Conservation (phyloP, 2,113 vertebrate species). For the Mormoops blainvillei region DNA sequence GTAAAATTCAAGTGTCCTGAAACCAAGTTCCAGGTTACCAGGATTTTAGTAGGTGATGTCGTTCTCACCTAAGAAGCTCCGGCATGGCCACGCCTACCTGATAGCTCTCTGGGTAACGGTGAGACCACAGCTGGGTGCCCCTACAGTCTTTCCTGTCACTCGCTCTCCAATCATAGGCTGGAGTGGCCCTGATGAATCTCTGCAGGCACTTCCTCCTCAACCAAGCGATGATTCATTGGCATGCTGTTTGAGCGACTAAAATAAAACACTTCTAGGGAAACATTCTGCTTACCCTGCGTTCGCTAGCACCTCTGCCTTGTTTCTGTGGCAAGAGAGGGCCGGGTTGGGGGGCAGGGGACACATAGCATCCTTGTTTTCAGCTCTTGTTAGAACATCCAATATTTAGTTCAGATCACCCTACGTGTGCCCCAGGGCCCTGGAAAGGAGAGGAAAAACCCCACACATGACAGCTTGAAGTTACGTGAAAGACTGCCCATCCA, state of each 20-base stretch:
- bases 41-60: neutral
- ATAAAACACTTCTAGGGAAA: constrained; percentile 22
- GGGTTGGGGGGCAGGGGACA: neutral
- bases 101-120: neutral
- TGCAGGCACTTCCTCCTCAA: neutral
- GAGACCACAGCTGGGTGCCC: neutral
- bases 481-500: neutral
- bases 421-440: neutral
- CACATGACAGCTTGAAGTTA: neutral
- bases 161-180: neutral
- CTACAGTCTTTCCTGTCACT: neutral
- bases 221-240: neutral
- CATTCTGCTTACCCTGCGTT: neutral
- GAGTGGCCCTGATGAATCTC: neutral
- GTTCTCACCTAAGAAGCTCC: neutral
- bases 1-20: neutral
- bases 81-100: neutral
- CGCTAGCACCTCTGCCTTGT: neutral
- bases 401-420: neutral
- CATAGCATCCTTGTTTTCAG: neutral
- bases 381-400: neutral
- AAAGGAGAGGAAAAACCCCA: neutral
- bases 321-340: neutral
- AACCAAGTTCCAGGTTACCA: neutral
- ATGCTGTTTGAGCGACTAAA: neutral